These are phyloP conservation scores for Pristionchus maxplancki DNA, from an alignment of 2,888 invertebrate genomes.

Conservation along the genomic window DNA sequence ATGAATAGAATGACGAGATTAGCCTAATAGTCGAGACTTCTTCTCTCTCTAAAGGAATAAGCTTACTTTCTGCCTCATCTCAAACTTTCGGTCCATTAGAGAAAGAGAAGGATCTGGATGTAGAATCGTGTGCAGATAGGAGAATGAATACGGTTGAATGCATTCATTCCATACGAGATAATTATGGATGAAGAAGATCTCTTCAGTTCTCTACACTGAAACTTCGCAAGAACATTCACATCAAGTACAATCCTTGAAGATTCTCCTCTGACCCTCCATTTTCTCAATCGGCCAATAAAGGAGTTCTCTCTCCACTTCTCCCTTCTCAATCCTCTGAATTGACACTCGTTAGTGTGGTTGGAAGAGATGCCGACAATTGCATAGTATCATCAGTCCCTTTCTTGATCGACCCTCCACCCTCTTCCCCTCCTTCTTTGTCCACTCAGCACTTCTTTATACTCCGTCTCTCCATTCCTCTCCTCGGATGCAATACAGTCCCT, in stretches of 20 bases:
- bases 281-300: slow-evolving; percentile 21
- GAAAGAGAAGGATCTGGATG: neutral
- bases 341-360: slow-evolving; percentile 24
- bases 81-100: slow-evolving; percentile 25
- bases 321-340: slow-evolving; percentile 6
- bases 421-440: slow-evolving; percentile 40
- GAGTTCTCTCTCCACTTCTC: slow-evolving; percentile 18
- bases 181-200: neutral
- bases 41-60: neutral
- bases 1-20: neutral
- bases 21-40: neutral
- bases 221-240: slow-evolving; percentile 58
- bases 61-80: slow-evolving; percentile 10
- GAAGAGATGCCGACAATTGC: slow-evolving; percentile 17
- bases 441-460: neutral
- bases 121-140: neutral
- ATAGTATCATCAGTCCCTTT: slow-evolving; percentile 35
- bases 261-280: neutral
- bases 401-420: slow-evolving; percentile 33
- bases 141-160: neutral
- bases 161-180: neutral
- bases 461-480: slow-evolving; percentile 1
- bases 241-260: slow-evolving; percentile 58
- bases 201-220: slow-evolving; percentile 15
- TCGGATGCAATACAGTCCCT: neutral